Evolutionary conservation across 2,113 vertebrate genomes (phyloP).

Genomic region (Cyrtonyx montezumae): DNA sequence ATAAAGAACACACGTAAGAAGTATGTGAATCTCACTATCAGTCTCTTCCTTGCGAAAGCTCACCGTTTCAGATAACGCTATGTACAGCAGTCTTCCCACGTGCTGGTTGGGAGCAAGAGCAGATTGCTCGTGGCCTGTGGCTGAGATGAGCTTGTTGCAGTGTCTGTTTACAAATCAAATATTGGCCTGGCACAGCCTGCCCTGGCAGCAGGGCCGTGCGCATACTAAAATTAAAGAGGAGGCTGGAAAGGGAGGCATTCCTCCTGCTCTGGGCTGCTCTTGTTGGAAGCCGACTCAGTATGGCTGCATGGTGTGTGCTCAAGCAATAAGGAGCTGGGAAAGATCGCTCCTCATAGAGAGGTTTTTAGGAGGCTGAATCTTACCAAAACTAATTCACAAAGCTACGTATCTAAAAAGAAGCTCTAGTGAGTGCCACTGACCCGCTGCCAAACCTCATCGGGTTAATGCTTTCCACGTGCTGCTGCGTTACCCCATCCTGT

Average conservation of each 20-base stretch:
- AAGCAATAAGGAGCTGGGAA: slow-evolving; percentile 7
- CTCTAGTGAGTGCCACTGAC: slow-evolving; percentile 28
- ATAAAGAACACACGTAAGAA: background rate
- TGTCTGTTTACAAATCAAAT: slow-evolving; percentile 62
- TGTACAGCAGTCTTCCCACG: background rate
- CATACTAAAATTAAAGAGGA: slow-evolving; percentile 56
- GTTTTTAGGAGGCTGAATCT: slow-evolving; percentile 38
- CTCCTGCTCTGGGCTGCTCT: slow-evolving; percentile 18
- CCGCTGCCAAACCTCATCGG: slow-evolving; percentile 47
- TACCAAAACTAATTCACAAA: slow-evolving; percentile 45
- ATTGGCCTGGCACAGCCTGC: slow-evolving; percentile 35
- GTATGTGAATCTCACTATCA: background rate
- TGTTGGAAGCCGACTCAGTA: background rate
- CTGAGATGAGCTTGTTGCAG: slow-evolving; percentile 34
- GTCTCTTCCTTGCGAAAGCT: background rate
- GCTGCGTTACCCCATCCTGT: background rate
- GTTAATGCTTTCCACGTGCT: background rate
- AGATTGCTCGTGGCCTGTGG: slow-evolving; percentile 1
- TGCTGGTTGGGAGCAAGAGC: background rate
- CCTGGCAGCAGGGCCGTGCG: slow-evolving; percentile 5
- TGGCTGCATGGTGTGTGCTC: slow-evolving; percentile 21
- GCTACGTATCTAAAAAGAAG: slow-evolving; percentile 44
- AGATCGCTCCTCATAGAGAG: background rate
- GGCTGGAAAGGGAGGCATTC: slow-evolving; percentile 52
- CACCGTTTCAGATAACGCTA: accelerated